A percentile compares a stretch with the other conserved stretches of the same genome.
Conservation (phyloP, 2,113 vertebrate genomes). For the Collichthys lucidus region DNA sequence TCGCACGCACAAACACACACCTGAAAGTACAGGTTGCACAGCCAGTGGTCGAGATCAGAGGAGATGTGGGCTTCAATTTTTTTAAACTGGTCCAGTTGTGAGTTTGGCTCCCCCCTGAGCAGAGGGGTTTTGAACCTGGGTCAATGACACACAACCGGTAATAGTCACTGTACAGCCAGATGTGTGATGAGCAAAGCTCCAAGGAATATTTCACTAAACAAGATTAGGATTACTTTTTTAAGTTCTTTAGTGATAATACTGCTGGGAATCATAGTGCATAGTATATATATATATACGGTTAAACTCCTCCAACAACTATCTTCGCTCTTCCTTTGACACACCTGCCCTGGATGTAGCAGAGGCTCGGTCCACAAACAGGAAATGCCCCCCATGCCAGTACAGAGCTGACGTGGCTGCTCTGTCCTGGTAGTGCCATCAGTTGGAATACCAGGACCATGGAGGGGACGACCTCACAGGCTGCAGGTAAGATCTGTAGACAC, state of each 20-base stretch:
- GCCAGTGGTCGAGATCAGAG: slow-evolving; percentile 91
- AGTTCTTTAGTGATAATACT: neutral
- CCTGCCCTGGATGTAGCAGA: slow-evolving; percentile 86
- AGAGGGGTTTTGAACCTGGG: slow-evolving; percentile 90
- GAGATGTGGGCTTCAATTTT: slow-evolving; percentile 90
- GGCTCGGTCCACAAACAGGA: slow-evolving; percentile 86
- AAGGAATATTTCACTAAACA: neutral
- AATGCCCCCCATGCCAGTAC: slow-evolving; percentile 90
- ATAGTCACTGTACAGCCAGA: neutral
- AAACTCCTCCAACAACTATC: neutral
- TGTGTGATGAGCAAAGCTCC: neutral
- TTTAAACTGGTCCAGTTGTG: slow-evolving; percentile 85
- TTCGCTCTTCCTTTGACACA: slow-evolving; percentile 36
- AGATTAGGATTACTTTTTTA: neutral
- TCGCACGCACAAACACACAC: slow-evolving; percentile 73
- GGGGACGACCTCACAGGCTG: slow-evolving; percentile 82
- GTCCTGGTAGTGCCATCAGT: slow-evolving; percentile 83
- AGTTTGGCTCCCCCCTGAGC: slow-evolving; percentile 85
- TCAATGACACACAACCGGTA: slow-evolving; percentile 11
- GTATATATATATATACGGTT: neutral
- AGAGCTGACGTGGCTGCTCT: slow-evolving; percentile 64
- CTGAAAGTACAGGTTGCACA: slow-evolving; percentile 97
- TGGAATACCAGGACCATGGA: slow-evolving; percentile 89
- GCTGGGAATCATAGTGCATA: too few species aligned
- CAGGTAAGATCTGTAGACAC: slow-evolving; percentile 85